A percentile compares a stretch with the other conserved stretches of the same genome.
Evolutionary conservation across 2,888 invertebrate species (phyloP).

Genomic region (Timema podura): DNA sequence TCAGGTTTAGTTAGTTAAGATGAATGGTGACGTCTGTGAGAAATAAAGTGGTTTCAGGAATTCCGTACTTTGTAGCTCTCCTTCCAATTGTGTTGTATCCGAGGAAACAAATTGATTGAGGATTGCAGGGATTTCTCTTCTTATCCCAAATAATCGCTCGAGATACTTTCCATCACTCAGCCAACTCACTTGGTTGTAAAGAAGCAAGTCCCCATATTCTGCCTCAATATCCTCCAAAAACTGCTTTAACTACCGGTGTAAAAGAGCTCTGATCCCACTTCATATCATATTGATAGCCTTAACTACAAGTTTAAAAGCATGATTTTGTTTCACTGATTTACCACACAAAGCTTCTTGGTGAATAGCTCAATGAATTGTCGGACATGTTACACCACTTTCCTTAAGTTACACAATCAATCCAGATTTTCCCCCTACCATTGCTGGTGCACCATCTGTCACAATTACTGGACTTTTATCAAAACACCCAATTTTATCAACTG

Average conservation of each 20-base stretch:
- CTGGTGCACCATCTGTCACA: conserved; percentile 14
- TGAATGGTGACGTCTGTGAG: not conserved
- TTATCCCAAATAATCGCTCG: conserved; percentile 2
- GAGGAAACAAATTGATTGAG: conserved; percentile 3
- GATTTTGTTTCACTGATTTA: conserved; percentile 13
- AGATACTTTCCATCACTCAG: not conserved
- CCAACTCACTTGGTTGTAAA: conserved; percentile 10
- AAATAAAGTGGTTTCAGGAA: not conserved
- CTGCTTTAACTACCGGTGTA: conserved; percentile 9
- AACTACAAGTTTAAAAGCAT: conserved; percentile 11
- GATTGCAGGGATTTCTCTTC: conserved; percentile 3
- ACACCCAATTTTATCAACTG: not conserved
- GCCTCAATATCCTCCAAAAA: not conserved
- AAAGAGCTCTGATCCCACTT: not conserved
- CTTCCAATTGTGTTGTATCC: not conserved
- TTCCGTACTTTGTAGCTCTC: not conserved
- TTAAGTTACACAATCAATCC: conserved; percentile 6
- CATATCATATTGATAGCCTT: conserved; percentile 15
- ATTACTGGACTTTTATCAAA: not conserved
- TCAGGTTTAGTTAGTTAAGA: conserved; percentile 9
- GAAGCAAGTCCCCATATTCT: conserved; percentile 8
- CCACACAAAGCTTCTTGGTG: conserved; percentile 19
- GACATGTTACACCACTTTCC: conserved; percentile 1
- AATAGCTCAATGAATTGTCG: conserved; percentile 15
- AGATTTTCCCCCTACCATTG: conserved; percentile 11